Base-by-base conservation (phyloP, 2,113 vertebrate genomes). In the Tympanuchus pallidicinctus region DNA sequence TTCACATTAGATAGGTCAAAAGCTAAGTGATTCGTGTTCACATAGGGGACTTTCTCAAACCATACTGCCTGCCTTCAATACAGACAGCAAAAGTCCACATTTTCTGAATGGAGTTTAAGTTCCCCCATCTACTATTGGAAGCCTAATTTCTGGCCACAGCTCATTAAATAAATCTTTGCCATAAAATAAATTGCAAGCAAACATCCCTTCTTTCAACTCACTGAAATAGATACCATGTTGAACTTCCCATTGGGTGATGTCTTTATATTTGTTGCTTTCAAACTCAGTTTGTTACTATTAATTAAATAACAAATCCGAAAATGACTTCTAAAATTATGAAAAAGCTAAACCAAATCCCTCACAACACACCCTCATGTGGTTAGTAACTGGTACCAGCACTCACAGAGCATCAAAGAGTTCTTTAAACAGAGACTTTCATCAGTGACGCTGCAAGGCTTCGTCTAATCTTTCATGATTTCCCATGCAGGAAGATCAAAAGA, bases 341-440 rank as follows among this genome's bases (percentile, higher is more conserved):
- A 96, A 94, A 89, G 34, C 78, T 88, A 93, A 88, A 61, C 34
- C 73, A 74, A 90, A 91, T 60, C 21, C 60, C 36, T 78, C 89
- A 54, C 63, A 80, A 93, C 48, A 90, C 82, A 72, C 64, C 25
- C 61, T 89, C 54, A 61, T 90, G 85, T 96, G 94, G 95, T 95
- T 97, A 96, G 87, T 89, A 97, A 95, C 86, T 94, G 89, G 94
- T 71, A 91, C 90, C 89, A 96, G 85, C 83, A 91, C 63, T 94
- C 90, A 88, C 83, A 91, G 89, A 97, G 97, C 96, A 97, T 98
- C 97, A 98, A 98, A 98, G 94, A 76, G 54, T 90, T 96, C 85
- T 96, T 92, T 97, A 97, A 97, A 97, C 88, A 96, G 73, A 97
- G 96, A 86, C 97, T 97, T 97, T 97, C 96, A 98, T 97, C 97